Evolutionary conservation across 2,797 vertebrate genomes (phyloP).

Genomic region (Acrossocheilus wenchowensis): DNA sequence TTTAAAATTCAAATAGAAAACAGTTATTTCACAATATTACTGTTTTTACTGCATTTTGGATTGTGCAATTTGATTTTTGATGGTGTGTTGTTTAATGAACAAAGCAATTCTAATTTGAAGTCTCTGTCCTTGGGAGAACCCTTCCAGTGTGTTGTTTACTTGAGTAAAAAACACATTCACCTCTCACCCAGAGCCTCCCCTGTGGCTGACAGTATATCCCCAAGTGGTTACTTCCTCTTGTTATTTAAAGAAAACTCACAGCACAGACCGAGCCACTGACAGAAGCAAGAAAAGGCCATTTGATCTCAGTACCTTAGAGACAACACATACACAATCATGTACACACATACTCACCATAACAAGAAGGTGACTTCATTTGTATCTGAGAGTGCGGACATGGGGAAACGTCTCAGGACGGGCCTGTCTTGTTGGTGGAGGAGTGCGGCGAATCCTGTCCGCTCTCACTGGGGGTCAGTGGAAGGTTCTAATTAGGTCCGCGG

Average conservation of each 20-base stretch:
- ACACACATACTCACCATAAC: slow-evolving; percentile 18
- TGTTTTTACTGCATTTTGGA: not conserved
- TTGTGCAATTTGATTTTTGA: not conserved
- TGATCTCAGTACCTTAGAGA: slow-evolving; percentile 39
- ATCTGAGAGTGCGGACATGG: slow-evolving; percentile 1
- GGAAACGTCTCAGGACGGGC: not conserved
- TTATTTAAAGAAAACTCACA: slow-evolving; percentile 47
- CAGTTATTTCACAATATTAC: not conserved
- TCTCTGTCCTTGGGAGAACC: not conserved
- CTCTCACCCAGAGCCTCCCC: slow-evolving; percentile 25
- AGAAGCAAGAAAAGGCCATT: slow-evolving; percentile 28
- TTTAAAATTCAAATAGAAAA: not conserved
- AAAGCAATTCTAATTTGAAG: not conserved
- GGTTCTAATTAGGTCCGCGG: slow-evolving; percentile 41
- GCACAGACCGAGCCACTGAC: slow-evolving; percentile 33
- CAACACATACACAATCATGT: slow-evolving; percentile 25
- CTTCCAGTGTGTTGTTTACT: slow-evolving; percentile 19
- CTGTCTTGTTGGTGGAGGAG: slow-evolving; percentile 17
- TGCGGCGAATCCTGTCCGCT: not conserved
- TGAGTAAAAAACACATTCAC: slow-evolving; percentile 23
- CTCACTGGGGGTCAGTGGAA: slow-evolving; percentile 14
- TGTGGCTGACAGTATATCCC: slow-evolving; percentile 21
- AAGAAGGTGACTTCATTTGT: slow-evolving; percentile 33
- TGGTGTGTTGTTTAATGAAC: not conserved
- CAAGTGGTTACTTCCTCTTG: slow-evolving; percentile 23